Percentiles rank a stretch among this genome's conserved stretches.
These are phyloP conservation scores for Oncopeltus fasciatus DNA, from an alignment of 1,140 invertebrate genomes.

Conservation along the genomic window DNA sequence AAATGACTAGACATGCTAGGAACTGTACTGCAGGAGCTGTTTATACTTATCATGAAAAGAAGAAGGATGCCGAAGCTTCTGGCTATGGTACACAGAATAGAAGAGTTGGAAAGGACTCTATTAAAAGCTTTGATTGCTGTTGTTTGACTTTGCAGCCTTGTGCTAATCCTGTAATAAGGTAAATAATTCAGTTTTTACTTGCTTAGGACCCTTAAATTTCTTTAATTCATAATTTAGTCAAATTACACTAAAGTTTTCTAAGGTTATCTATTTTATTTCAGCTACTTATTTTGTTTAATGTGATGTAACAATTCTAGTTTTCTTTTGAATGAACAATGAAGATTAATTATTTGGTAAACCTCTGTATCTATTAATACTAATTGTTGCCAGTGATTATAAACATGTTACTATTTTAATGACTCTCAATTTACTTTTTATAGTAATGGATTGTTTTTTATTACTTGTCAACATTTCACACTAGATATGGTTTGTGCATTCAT, in stretches of 20 bases:
- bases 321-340: no score
- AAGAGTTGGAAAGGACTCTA: conserved; percentile 87
- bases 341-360: no score
- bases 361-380: no score
- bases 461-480: no score
- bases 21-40: conserved; percentile 97
- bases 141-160: conserved; percentile 92
- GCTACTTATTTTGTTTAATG: no score
- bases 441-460: no score
- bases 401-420: no score
- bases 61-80: conserved; percentile 86
- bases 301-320: no score
- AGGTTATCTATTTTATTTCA: conserved; percentile 2
- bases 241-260: background rate
- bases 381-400: no score
- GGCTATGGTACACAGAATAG: conserved; percentile 73
- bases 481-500: no score
- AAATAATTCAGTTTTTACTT: conserved; percentile 28
- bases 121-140: conserved; percentile 97
- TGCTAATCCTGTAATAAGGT: conserved; percentile 74
- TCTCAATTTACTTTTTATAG: no score
- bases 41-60: conserved; percentile 96
- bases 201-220: background rate
- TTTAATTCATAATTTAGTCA: background rate
- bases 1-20: conserved; percentile 86